phyloP scores from a whole-genome alignment of 2,888 invertebrate genomes.

The Podabrus alpinus region DNA sequence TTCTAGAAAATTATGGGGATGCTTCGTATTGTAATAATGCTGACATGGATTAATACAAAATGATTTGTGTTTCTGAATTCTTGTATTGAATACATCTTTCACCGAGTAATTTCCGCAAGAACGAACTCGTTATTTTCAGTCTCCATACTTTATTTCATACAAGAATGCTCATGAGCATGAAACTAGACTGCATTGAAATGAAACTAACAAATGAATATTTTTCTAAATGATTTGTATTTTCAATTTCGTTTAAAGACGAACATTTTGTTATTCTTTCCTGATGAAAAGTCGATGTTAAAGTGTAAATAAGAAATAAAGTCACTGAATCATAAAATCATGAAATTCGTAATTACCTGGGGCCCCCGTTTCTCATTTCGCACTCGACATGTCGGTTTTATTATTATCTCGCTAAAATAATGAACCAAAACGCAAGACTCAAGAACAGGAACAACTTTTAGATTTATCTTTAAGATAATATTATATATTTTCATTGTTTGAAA shows the following conservation, averaged over 20 bases:
- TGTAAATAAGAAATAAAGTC: constrained; percentile 15
- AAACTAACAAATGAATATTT: background rate
- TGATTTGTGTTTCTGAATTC: background rate
- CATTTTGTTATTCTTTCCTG: background rate
- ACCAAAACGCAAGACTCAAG: background rate
- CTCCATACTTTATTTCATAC: background rate
- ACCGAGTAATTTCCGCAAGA: background rate
- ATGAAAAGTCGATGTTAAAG: constrained; percentile 8
- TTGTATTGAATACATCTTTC: background rate
- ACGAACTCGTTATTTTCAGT: background rate
- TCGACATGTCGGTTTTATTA: constrained; percentile 12
- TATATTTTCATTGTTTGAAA: background rate
- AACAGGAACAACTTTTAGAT: background rate
- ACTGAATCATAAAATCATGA: constrained; percentile 18
- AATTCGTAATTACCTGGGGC: constrained; percentile 17
- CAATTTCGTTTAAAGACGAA: constrained; percentile 10
- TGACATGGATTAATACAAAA: background rate
- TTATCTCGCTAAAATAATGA: background rate
- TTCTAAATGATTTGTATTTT: constrained; percentile 7
- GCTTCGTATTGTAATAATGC: background rate
- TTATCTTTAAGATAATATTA: background rate
- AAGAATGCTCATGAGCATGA: background rate
- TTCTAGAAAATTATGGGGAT: background rate
- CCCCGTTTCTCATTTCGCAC: constrained; percentile 18
- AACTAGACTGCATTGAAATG: background rate